Percentiles rank a stretch among this genome's conserved stretches.
Evolutionary conservation across 2,797 vertebrate species (phyloP).

Genomic region (Neosalanx taihuensis): DNA sequence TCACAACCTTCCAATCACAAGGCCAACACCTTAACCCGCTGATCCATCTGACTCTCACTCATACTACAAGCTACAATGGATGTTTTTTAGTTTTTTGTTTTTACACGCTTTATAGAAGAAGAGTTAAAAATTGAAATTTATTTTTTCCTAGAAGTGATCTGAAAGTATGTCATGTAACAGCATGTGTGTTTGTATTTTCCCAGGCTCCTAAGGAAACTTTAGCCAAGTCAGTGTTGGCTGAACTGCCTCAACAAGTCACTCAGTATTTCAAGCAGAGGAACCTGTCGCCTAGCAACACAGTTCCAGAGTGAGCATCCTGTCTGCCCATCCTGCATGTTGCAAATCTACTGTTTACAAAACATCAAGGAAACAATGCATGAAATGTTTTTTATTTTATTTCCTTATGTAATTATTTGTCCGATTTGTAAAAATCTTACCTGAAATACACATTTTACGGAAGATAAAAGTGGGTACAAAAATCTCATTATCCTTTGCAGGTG

Average conservation of each 20-base stretch:
- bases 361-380: constrained; percentile 65
- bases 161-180: neutral
- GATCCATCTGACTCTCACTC: no score
- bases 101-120: neutral
- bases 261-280: constrained; percentile 98
- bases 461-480: constrained; percentile 21
- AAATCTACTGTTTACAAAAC: constrained; percentile 67
- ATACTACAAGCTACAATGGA: no score
- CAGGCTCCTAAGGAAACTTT: constrained; percentile 98
- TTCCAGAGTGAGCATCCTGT: constrained; percentile 75
- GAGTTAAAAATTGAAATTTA: neutral
- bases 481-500: constrained; percentile 5
- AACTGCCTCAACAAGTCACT: constrained; percentile 96
- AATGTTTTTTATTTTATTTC: constrained; percentile 43
- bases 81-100: neutral
- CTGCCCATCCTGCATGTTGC: constrained; percentile 75
- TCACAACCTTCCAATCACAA: no score
- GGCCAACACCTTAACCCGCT: no score
- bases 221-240: constrained; percentile 94
- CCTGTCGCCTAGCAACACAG: constrained; percentile 83
- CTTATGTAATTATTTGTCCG: constrained; percentile 51
- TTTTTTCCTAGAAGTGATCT: neutral
- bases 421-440: constrained; percentile 56
- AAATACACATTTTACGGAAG: constrained; percentile 29
- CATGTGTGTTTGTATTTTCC: constrained; percentile 17